Evolutionary conservation across 2,113 vertebrate genomes (phyloP), one percentile per base, ranked within the genome.

Genomic region (Nanorana parkeri): DNA sequence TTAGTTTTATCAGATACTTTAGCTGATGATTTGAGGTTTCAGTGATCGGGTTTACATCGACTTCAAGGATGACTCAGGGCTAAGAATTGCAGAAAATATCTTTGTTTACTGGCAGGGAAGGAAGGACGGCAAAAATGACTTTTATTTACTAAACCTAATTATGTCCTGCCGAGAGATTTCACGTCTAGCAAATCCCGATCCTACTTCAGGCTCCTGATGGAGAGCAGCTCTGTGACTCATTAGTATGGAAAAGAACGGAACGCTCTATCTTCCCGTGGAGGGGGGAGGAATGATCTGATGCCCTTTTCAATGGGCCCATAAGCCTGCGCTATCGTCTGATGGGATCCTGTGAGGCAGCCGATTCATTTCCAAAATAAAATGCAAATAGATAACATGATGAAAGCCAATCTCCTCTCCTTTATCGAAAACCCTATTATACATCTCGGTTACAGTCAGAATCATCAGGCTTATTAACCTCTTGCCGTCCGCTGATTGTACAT

Each of bases 161-260:
- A 87, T 58, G 80, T 54, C 68, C 74, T 41, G 79, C 55, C 84
- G 26, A 11, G 87, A 77, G 17, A 61, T 84, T 24, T 5, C 73
- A 52, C 17, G 20, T 71, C 32, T 68, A 64, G 80, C 79, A 88
- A 85, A 84, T 85, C 75, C 83, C 81, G 41, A 77, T 84, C 79
- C 80, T 85, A 84, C 72, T 85, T 88, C 87, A 87, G 88, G 86
- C 69, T 83, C 65, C 80, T 85, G 51, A 85, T 86, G 88, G 82
- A 81, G 60, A 61, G 32, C 65, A 81, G 6, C 73, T 77, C 19
- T 41, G 68, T 72, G 84, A 28, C 47, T 66, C 63, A 29, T 55
- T 77, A 77, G n/a, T 20, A 47, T 13, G 19, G 21, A 11, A 24
- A 17, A 77, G n/a, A 29, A 23, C 66, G 47, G 23, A 29, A 47